Evolutionary conservation across 2,888 invertebrate genomes (phyloP), one percentile per base, ranked within the genome.

Genomic region (Sarcophaga rosellei): DNA sequence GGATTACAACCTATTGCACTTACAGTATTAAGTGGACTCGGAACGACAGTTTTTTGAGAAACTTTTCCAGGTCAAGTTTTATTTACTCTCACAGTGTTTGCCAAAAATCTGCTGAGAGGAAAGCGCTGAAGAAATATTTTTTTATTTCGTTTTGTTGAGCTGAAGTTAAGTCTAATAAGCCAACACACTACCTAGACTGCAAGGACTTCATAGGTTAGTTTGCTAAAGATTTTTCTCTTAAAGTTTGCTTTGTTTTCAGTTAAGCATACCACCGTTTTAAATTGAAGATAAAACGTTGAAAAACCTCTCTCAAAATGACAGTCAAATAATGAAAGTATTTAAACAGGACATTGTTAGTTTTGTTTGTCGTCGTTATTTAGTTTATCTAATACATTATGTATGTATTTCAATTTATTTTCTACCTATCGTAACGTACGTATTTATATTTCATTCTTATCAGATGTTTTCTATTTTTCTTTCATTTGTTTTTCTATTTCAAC

Each of bases 371-470:
- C 53, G 4, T 75, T 20, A 74, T 23, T 23, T 15, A 76, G 23
- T 66, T 81, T 69, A 21, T 59, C 57, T 61, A 68, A 66, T 72
- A 72, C 53, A 68, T 77, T 65, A 69, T 84, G 69, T 59, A 69
- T 84, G 69, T 63, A 59, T 72, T 72, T 65, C 66, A 59, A 68
- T 75, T 69, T 69, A 59, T 63, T 79, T 69, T 17, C 25, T 57
- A n/a, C 68, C 53, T 69, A 25, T 47, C 8, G 35, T 10, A 35
- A 10, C 3, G 12, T 44, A 17, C 17, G 53, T 53, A 57, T 75
- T 79, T 65, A 21, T 63, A 20, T 66, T 21, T 17, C n/a, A 65
- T 75, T 69, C 12, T 69, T 63, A 78, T 79, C 70, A 59, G 78
- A 65, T 75, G 47, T 21, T 66, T 53, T 17, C 44, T 66, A 53